Evolutionary conservation across 2,113 vertebrate genomes (phyloP), one percentile per base, ranked within the genome.

Genomic region (Condylura cristata): DNA sequence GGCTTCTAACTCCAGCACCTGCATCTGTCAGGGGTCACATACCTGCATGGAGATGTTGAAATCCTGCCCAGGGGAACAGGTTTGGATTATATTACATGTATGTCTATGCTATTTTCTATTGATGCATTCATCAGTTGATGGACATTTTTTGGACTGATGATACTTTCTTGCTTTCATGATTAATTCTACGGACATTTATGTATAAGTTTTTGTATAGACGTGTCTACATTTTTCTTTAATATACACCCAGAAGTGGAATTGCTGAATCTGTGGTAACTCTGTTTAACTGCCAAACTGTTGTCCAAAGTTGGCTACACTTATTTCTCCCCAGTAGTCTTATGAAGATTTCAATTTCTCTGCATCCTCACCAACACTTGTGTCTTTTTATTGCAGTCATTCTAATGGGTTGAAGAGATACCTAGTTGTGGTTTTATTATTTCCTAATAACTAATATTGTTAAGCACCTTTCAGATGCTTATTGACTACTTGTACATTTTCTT

Each of bases 401-500:
- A 58, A 34, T 41, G 41, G 20, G 32, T 34, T 75, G 53, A 85
- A 63, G 28, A 86, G 28, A 12, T 48, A 34, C 83, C 37, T 94
- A 37, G 70, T 24, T 86, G 48, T 88, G 6, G 3, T 46, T 93
- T 88, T 96, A 65, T 51, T 51, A 65, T 88, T 89, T 92, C 34
- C 37, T 90, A 46, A 18, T 89, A 46, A 82, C 14, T 44, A 60
- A 56, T 61, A 41, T 53, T 46, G 10, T 32, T 92, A 46, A 32
- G 1, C 11, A 53, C 53, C 39, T 74, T 90, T 83, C 61, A 63
- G 30, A 28, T 71, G 12, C 24, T 53, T 72, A 9, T 72, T 79
- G 26, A 46, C 14, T 3, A 82, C 71, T 91, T 1, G 10, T 46
- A 3, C 70, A 8, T 68, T 76, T 56, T 91, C 32, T 39, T 74